Conservation (phyloP, 2,113 vertebrate genomes). For the Tachysurus fulvidraco region DNA sequence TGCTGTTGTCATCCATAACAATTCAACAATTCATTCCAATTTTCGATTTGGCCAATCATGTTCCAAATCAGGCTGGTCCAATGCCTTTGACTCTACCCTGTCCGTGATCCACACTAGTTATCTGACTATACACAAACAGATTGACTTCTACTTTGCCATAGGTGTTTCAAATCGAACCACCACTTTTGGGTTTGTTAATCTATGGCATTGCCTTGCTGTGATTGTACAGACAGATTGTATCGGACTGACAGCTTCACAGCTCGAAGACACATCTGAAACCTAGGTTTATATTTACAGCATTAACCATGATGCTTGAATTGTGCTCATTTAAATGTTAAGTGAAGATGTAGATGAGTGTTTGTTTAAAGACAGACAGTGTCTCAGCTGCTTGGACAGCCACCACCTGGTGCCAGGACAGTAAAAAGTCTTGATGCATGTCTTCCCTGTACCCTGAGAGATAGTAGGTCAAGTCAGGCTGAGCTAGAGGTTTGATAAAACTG, state of each 20-base stretch:
- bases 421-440: not conserved
- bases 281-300: not conserved
- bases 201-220: not conserved
- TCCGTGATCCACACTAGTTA: not conserved
- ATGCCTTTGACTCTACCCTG: not conserved
- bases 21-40: no score
- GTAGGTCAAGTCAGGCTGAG: not conserved
- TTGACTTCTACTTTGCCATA: not conserved
- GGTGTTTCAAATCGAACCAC: not conserved
- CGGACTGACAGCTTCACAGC: not conserved
- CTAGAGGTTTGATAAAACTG: not conserved
- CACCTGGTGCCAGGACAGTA: constrained; percentile 6
- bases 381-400: not conserved
- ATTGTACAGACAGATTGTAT: not conserved
- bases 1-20: not conserved
- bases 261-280: not conserved
- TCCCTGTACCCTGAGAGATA: not conserved
- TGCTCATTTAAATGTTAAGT: not conserved
- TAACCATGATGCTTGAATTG: no score
- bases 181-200: not conserved
- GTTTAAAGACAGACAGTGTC: not conserved
- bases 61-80: not conserved
- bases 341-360: not conserved
- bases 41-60: not conserved
- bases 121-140: not conserved